phyloP scores from a whole-genome alignment of 2,797 vertebrate genomes.

The Threskiornis aethiopicus region DNA sequence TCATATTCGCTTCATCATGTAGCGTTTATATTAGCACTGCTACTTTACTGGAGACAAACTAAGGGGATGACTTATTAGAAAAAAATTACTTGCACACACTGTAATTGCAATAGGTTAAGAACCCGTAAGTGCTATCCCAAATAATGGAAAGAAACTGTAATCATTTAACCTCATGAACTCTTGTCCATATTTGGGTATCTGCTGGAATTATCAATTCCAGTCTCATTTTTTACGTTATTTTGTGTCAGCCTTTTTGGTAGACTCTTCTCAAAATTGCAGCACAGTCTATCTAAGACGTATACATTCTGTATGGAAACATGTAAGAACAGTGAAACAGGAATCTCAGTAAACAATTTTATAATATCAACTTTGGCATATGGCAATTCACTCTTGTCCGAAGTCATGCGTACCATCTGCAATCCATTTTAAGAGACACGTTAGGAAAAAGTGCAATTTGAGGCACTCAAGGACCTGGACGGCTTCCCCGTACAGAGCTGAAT shows the following conservation, averaged over 20 bases:
- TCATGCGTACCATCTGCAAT: accelerated
- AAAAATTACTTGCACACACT: neutral
- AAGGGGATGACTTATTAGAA: neutral
- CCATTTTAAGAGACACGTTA: neutral
- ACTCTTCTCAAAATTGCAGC: neutral
- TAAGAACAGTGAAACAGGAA: neutral
- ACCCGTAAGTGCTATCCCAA: neutral
- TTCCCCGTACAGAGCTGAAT: neutral
- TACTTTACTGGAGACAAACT: neutral
- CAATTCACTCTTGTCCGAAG: neutral
- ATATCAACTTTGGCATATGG: neutral
- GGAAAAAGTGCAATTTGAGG: neutral
- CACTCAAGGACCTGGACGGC: accelerated
- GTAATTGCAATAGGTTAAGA: neutral
- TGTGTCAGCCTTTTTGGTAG: neutral
- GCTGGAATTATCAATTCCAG: neutral
- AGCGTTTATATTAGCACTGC: neutral
- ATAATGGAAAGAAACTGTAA: neutral
- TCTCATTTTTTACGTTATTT: neutral
- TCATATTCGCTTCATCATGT: neutral
- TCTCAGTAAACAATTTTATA: neutral
- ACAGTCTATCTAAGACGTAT: neutral
- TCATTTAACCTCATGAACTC: neutral
- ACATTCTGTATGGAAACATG: neutral
- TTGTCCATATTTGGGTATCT: neutral